Conservation (phyloP, 2,797 vertebrate genomes). For the Neosilurus mollespiculum region DNA sequence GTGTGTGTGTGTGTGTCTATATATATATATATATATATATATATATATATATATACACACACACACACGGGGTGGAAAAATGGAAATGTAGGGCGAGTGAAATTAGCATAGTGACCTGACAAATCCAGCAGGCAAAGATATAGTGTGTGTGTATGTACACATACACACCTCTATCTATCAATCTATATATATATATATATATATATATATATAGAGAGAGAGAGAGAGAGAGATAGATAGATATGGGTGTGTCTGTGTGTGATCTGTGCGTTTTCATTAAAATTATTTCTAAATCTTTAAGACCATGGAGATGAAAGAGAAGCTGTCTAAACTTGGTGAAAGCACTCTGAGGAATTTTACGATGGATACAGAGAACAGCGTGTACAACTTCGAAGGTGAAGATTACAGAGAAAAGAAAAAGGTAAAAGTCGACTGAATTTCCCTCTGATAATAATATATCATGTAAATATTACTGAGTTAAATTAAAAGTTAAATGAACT, state of each 20-base stretch:
- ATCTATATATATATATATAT: too few relatives aligned
- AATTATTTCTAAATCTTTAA: constrained; percentile 52
- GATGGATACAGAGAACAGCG: constrained; percentile 94
- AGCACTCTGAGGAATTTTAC: constrained; percentile 95
- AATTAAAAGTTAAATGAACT: not conserved
- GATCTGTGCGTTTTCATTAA: not conserved
- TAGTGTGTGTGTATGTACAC: not conserved
- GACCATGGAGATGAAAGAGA: constrained; percentile 97
- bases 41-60: too few relatives aligned
- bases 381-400: constrained; percentile 98
- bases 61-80: too few relatives aligned
- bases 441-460: not conserved
- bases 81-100: too few relatives aligned
- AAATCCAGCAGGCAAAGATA: too few relatives aligned
- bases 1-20: not conserved
- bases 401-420: constrained; percentile 99
- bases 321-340: constrained; percentile 91
- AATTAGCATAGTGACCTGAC: too few relatives aligned
- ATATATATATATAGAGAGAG: too few relatives aligned
- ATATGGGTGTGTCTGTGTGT: too few relatives aligned
- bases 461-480: too few relatives aligned
- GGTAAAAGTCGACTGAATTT: constrained; percentile 66
- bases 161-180: too few relatives aligned
- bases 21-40: too few relatives aligned
- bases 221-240: too few relatives aligned